Base-by-base conservation (phyloP, 2,888 invertebrate genomes). In the Nephrotoma flavescens region DNA sequence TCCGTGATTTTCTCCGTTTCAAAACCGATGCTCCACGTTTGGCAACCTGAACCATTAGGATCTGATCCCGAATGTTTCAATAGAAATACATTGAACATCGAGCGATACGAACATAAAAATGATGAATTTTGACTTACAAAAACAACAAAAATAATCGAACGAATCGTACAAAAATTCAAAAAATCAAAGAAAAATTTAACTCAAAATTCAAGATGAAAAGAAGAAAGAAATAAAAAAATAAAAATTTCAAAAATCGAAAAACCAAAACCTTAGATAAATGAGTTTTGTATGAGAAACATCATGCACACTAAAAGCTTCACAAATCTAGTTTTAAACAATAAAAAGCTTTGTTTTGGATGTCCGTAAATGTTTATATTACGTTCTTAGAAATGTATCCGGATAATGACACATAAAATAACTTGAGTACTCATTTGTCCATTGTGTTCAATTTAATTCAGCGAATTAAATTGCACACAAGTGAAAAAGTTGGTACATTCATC, bases 1-100 rank as follows among this genome's bases (percentile, higher is more conserved):
- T 94, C 89, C 94, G 92, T 86, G 95, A 95, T 90, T 95, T 95
- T 87, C 95, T 92, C 88, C 95, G 92, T 90, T 95, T 95, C 89
- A 95, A 92, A 88, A 95, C 94, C 89, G 95, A 95, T 88, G 95
- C 95, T 90, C 95, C 95, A 90, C 95, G 94, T 90, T 95, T 95
- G 88, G 95, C 95, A 89, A 95, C 95, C 94, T 95, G 94, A 90
- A 94, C 93, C 92, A 94, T 94, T 90, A 94, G 93, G 93, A 94
- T 94, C 94, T 94, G 93, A 93, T 86, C 93, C 93, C 93, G 91
- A 91, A 44, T 42, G 85, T 85, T 85, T 85, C 88, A 86, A 88
- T 86, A 87, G 87, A 88, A 87, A 87, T 89, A 89, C 89, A 89
- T 89, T 89, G 89, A 89, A 89, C 89, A 89, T 89, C 88, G 88